Conservation (phyloP, 2,888 invertebrate genomes). For the Gasteruption jaculator region DNA sequence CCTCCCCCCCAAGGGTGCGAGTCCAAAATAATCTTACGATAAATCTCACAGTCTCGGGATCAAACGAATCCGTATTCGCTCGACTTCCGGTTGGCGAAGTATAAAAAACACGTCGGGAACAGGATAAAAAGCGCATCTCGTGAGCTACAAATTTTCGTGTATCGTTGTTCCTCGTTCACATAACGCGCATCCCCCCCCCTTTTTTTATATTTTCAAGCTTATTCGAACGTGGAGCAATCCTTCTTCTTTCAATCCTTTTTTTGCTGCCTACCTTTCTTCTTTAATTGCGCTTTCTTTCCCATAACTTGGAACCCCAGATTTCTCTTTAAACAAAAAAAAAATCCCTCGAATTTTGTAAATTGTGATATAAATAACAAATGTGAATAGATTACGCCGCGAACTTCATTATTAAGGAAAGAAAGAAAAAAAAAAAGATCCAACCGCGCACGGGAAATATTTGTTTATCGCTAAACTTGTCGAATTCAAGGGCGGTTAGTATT, state of each 20-base stretch:
- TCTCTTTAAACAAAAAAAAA: no score
- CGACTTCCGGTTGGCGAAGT: no score
- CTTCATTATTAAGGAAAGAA: constrained; percentile 18
- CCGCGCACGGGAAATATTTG: constrained; percentile 3
- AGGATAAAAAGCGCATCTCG: no score
- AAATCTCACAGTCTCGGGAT: no score
- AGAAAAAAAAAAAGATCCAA: constrained; percentile 6
- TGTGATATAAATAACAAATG: constrained; percentile 50
- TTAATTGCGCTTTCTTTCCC: neutral
- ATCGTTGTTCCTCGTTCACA: constrained; percentile 26
- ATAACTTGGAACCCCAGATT: no score
- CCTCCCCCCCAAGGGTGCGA: no score
- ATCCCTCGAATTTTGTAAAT: constrained; percentile 49
- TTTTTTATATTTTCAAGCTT: no score
- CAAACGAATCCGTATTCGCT: no score
- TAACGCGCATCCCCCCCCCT: constrained; percentile 18
- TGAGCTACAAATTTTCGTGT: constrained; percentile 23
- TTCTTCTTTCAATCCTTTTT: constrained; percentile 21
- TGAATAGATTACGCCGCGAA: constrained; percentile 43
- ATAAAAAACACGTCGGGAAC: no score
- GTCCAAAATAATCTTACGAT: no score
- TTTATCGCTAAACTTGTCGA: constrained; percentile 25
- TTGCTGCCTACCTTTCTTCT: constrained; percentile 13
- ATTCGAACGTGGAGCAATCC: constrained; percentile 23
- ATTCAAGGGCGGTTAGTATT: constrained; percentile 41